Conservation (phyloP, 2,888 invertebrate genomes). For the Syrista parreyssii region DNA sequence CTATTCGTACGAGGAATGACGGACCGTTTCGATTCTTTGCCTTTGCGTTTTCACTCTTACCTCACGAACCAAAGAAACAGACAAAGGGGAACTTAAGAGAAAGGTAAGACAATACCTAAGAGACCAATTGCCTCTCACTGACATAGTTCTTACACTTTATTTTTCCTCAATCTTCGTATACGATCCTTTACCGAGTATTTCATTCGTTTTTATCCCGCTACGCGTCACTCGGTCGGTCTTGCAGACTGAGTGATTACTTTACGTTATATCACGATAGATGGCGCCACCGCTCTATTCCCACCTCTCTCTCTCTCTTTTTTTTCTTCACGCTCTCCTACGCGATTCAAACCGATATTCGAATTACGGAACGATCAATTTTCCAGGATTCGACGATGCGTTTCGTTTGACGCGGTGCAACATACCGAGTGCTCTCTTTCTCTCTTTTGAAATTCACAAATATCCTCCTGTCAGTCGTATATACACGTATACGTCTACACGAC, state of each 20-base stretch:
- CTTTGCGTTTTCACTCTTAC: no score
- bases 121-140: neutral
- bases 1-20: no score
- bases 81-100: no score
- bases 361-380: neutral
- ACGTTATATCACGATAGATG: neutral
- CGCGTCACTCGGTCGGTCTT: neutral
- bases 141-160: neutral
- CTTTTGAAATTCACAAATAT: neutral
- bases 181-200: neutral
- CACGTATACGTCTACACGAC: neutral
- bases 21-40: no score
- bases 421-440: neutral
- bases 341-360: conserved; percentile 3
- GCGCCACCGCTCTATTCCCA: neutral
- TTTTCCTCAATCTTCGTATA: neutral
- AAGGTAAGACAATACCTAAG: no score
- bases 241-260: neutral
- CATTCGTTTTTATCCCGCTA: neutral
- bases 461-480: neutral
- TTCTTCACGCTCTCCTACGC: neutral
- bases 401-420: neutral
- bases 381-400: neutral
- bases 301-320: neutral
- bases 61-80: no score